Conservation (phyloP, 2,888 invertebrate species). For the Chrysolina americana region DNA sequence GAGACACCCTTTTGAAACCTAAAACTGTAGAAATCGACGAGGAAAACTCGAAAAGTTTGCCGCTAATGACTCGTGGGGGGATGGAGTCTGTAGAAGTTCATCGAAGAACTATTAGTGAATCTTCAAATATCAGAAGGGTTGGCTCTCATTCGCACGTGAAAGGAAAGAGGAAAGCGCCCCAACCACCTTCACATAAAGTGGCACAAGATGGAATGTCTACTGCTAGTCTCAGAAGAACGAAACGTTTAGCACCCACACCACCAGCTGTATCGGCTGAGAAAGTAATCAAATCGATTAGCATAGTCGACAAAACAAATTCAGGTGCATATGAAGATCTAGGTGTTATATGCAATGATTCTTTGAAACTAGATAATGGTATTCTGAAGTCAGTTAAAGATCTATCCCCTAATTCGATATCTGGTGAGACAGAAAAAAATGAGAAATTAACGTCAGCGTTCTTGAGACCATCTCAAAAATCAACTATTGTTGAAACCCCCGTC, state of each 20-base stretch:
- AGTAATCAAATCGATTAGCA: constrained; percentile 50
- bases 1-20: constrained; percentile 61
- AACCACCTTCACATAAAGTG: constrained; percentile 72
- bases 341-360: constrained; percentile 67
- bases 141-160: constrained; percentile 78
- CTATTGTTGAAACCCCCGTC: constrained; percentile 64
- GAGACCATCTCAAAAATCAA: constrained; percentile 57
- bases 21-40: constrained; percentile 53
- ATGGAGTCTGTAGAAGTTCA: constrained; percentile 64
- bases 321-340: constrained; percentile 58
- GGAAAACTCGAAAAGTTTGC: constrained; percentile 67
- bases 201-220: constrained; percentile 56
- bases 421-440: constrained; percentile 48
- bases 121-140: constrained; percentile 73
- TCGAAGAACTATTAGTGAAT: constrained; percentile 77
- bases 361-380: constrained; percentile 71
- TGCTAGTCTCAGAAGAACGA: constrained; percentile 65
- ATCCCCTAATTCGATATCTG: constrained; percentile 48
- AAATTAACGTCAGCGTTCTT: constrained; percentile 47
- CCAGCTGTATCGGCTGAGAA: constrained; percentile 61
- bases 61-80: constrained; percentile 65
- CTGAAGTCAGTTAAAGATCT: constrained; percentile 68
- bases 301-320: constrained; percentile 53
- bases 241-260: constrained; percentile 70
- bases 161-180: constrained; percentile 82